phyloP scores from a whole-genome alignment of 2,113 vertebrate species.

The Oostethus manadensis region DNA sequence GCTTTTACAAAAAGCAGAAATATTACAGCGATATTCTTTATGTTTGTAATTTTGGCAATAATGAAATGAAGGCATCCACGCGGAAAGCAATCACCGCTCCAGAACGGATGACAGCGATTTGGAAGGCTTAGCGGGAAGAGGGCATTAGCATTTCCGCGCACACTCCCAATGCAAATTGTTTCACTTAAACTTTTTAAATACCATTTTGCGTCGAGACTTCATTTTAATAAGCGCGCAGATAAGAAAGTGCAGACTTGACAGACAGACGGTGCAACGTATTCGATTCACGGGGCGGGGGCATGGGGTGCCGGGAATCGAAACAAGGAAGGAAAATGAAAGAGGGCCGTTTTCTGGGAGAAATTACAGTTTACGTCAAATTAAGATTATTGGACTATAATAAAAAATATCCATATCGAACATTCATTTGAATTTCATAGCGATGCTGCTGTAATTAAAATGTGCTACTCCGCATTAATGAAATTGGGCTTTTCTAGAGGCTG shows the following conservation, averaged over 20 bases:
- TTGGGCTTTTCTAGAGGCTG: conserved; percentile 27
- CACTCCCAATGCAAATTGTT: conserved; percentile 76
- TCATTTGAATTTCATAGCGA: conserved; percentile 59
- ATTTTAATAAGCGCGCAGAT: conserved; percentile 70
- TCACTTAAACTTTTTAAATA: conserved; percentile 77
- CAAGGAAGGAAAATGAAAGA: conserved; percentile 46
- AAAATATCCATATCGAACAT: conserved; percentile 56
- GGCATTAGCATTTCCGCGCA: conserved; percentile 75
- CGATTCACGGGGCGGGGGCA: conserved; percentile 59
- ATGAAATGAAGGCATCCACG: conserved; percentile 79
- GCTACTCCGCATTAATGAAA: conserved; percentile 48
- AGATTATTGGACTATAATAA: conserved; percentile 59
- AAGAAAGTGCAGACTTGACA: conserved; percentile 61
- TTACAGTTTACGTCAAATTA: conserved; percentile 58
- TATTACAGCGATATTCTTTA: conserved; percentile 81
- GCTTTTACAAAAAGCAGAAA: conserved; percentile 80
- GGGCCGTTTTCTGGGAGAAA: conserved; percentile 56
- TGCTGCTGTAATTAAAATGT: conserved; percentile 53
- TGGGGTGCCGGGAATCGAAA: conserved; percentile 42
- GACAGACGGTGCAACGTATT: conserved; percentile 55
- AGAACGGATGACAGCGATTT: conserved; percentile 73
- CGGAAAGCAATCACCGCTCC: conserved; percentile 76
- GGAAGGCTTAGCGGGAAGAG: conserved; percentile 71
- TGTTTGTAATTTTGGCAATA: conserved; percentile 81
- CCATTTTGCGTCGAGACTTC: conserved; percentile 70